Base-by-base conservation (phyloP, 2,888 invertebrate genomes). In the Stegana nigrithorax region DNA sequence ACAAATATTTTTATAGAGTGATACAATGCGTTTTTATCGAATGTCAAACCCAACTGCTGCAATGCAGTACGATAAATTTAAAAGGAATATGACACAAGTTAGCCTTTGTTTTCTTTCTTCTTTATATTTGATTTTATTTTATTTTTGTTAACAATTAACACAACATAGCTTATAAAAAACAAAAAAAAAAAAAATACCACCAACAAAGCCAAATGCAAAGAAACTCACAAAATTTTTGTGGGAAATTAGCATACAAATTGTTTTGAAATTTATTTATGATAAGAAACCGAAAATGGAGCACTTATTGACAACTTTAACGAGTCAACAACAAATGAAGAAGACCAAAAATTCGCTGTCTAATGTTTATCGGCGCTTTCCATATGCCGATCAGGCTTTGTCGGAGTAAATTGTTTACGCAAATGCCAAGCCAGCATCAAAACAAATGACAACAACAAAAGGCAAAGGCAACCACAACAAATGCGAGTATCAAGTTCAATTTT, bases 361-460 rank as follows among this genome's bases (percentile, higher is more conserved):
- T 29, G 29, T 7, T 29, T 10, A 10, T 29, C 29, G 5, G 29
- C 10, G 29, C 29, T 29, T 29, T 29, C 6, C 14, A 42, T 8
- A 42, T 12, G n/a, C 42, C n/a, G n/a, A n/a, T n/a, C n/a, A n/a
- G n/a, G n/a, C n/a, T n/a, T n/a, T n/a, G n/a, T n/a, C n/a, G n/a
- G n/a, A n/a, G n/a, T n/a, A n/a, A n/a, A n/a, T n/a, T n/a, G n/a
- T n/a, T n/a, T n/a, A n/a, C 10, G 8, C 2, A 42, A 42, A 47
- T 8, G 5, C 47, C n/a, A n/a, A 47, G 21, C 47, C 47, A 19
- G 19, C 50, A 23, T 19, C 44, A 36, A 57, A 64, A 59, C 55
- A 67, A 62, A 53, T 29, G n/a, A 26, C 6, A 57, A 42, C 12
- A 39, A 42, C 42, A 23, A 57, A 47, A 23, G 14, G 17, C 5